These are phyloP conservation scores for Gila robusta DNA, from an alignment of 2,797 vertebrate genomes.

Conservation along the genomic window DNA sequence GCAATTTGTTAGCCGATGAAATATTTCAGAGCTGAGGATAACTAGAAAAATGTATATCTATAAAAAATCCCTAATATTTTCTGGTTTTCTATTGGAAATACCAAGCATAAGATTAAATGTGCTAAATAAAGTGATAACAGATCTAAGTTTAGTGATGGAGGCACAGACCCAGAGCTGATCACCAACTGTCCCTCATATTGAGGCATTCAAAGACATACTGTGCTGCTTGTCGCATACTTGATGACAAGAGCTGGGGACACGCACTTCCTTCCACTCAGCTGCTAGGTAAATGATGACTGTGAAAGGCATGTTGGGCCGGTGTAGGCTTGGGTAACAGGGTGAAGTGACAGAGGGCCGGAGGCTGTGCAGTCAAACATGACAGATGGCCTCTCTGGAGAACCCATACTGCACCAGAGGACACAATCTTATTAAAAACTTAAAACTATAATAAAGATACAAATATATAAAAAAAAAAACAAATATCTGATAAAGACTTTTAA, in stretches of 20 bases:
- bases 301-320: not conserved
- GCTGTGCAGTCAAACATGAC: constrained; percentile 43
- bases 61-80: not conserved
- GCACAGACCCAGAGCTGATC: not conserved
- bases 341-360: constrained; percentile 34
- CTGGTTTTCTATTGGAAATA: not conserved
- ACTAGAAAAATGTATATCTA: not conserved
- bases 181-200: not conserved
- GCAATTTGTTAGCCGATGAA: not conserved
- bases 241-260: not conserved
- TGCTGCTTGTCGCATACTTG: not conserved
- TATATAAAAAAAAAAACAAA: too few relatives aligned
- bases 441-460: too few relatives aligned
- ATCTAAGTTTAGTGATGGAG: not conserved
- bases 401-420: constrained; percentile 27
- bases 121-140: not conserved
- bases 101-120: not conserved
- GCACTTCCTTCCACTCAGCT: not conserved
- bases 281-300: constrained; percentile 21
- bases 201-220: not conserved
- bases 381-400: constrained; percentile 41
- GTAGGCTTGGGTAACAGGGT: constrained; percentile 20
- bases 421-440: too few relatives aligned
- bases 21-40: not conserved
- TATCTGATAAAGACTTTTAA: too few relatives aligned